phyloP scores from a whole-genome alignment of 2,797 vertebrate species.

The Enoplosus armatus region DNA sequence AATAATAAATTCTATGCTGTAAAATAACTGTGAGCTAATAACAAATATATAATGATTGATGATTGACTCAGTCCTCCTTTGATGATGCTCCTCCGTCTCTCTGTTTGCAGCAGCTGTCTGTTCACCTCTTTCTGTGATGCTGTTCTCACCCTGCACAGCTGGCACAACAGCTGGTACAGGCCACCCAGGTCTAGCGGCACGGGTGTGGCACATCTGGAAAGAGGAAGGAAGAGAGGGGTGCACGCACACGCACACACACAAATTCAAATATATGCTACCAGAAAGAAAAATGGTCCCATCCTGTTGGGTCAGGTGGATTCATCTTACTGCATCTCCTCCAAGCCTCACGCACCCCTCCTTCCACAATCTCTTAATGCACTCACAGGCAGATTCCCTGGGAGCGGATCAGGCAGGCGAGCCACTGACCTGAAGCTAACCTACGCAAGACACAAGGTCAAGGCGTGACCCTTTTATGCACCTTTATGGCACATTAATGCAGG shows the following conservation, averaged over 20 bases:
- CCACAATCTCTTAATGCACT: slow-evolving; percentile 78
- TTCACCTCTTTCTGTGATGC: slow-evolving; percentile 31
- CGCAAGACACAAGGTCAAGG: slow-evolving; percentile 58
- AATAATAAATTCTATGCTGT: not conserved
- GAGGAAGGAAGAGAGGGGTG: not conserved
- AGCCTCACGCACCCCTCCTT: slow-evolving; percentile 42
- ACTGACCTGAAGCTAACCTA: slow-evolving; percentile 67
- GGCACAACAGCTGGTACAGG: slow-evolving; percentile 59
- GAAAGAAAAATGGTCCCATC: slow-evolving; percentile 5
- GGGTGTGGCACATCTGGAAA: slow-evolving; percentile 44
- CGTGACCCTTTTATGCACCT: slow-evolving; percentile 45
- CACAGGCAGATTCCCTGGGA: slow-evolving; percentile 61
- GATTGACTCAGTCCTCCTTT: slow-evolving; percentile 32
- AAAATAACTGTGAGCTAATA: slow-evolving; percentile 5
- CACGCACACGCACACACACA: not conserved
- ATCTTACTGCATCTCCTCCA: slow-evolving; percentile 39
- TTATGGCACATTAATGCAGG: slow-evolving; percentile 65
- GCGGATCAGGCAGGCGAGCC: slow-evolving; percentile 65
- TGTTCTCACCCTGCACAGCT: slow-evolving; percentile 54
- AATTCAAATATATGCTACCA: not conserved
- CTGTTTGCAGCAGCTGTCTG: slow-evolving; percentile 44
- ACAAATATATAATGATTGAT: slow-evolving; percentile 25
- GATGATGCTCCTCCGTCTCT: slow-evolving; percentile 35
- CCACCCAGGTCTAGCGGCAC: slow-evolving; percentile 33
- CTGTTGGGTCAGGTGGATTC: slow-evolving; percentile 38